phyloP scores from a whole-genome alignment of 2,113 vertebrate genomes.

The Antigone vipio region DNA sequence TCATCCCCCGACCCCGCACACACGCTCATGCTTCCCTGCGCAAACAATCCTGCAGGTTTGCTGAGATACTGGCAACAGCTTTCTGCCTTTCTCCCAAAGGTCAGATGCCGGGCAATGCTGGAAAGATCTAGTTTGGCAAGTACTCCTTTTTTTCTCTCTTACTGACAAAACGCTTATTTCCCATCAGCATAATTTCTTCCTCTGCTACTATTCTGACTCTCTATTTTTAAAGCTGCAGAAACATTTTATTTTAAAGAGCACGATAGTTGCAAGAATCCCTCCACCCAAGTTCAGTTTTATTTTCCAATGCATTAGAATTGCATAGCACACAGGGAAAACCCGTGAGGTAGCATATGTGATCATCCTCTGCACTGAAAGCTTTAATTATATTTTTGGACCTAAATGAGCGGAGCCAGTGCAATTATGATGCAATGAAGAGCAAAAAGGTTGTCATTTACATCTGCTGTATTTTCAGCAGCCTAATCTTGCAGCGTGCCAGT shows the following conservation, averaged over 20 bases:
- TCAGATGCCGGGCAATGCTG: not conserved
- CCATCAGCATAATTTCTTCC: not conserved
- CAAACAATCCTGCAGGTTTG: not conserved
- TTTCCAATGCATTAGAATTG: not conserved
- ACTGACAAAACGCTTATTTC: not conserved
- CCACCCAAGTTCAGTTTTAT: not conserved
- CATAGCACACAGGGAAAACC: not conserved
- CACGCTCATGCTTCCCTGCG: accelerated
- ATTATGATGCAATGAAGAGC: conserved; percentile 23
- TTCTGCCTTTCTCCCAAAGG: not conserved
- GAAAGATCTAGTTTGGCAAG: not conserved
- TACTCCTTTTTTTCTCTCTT: not conserved
- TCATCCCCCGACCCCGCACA: accelerated
- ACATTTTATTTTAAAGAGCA: not conserved
- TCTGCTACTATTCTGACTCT: not conserved
- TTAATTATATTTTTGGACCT: conserved; percentile 9
- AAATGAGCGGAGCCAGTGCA: conserved; percentile 13
- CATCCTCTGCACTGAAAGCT: not conserved
- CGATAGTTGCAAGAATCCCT: not conserved
- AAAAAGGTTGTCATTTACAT: not conserved
- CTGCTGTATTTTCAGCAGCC: not conserved
- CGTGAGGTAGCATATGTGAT: not conserved
- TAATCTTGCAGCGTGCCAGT: not conserved
- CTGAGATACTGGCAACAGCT: not conserved
- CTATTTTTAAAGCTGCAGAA: not conserved